Percentiles rank a stretch among this genome's conserved stretches.
Conservation (phyloP, 1,140 invertebrate species). For the Adelges cooleyi region DNA sequence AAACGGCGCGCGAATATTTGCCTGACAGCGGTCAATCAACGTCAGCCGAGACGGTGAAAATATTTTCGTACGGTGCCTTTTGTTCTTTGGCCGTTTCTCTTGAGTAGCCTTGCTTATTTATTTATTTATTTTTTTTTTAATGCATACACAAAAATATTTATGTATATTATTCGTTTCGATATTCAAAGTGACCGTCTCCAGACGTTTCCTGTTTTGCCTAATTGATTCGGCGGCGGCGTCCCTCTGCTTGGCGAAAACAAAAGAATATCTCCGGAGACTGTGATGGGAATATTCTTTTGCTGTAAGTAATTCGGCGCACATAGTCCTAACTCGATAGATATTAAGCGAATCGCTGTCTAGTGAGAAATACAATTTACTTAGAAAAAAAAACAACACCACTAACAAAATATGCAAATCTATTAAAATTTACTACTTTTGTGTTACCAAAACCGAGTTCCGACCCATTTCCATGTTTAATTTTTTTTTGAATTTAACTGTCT, state of each 20-base stretch:
- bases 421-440: too few relatives aligned
- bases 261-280: slow-evolving; percentile 8
- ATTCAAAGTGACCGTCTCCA: slow-evolving; percentile 12
- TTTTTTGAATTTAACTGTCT: too few relatives aligned
- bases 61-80: slow-evolving; percentile 1
- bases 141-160: slow-evolving; percentile 18
- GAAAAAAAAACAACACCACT: too few relatives aligned
- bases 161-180: slow-evolving; percentile 2
- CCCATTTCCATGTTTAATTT: too few relatives aligned
- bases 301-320: not conserved
- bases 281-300: not conserved
- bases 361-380: too few relatives aligned
- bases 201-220: slow-evolving; percentile 28
- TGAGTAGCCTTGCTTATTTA: not conserved
- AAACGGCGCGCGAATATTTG: slow-evolving; percentile 19
- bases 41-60: slow-evolving; percentile 11
- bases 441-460: too few relatives aligned
- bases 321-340: not conserved
- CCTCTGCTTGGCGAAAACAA: not conserved
- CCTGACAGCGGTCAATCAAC: slow-evolving; percentile 21
- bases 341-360: too few relatives aligned
- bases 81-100: not conserved
- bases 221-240: slow-evolving; percentile 17
- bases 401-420: too few relatives aligned
- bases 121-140: not conserved